phyloP scores from a whole-genome alignment of 1,140 invertebrate genomes.

The Oedothorax gibbosus region DNA sequence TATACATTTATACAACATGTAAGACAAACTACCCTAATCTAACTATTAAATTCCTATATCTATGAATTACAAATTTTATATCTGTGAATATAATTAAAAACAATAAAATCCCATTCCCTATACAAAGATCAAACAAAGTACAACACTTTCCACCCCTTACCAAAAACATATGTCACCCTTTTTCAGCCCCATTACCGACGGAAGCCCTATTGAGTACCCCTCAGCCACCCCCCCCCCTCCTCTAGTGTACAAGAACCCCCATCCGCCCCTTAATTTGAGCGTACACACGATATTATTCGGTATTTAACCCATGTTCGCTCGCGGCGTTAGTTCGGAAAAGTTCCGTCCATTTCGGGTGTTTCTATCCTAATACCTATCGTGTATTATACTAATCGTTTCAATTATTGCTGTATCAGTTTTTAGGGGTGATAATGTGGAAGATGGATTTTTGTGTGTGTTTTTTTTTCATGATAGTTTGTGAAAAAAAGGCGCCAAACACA shows the following conservation, averaged over 20 bases:
- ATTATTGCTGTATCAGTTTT: not conserved
- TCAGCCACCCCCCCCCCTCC: not conserved
- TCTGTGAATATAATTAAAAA: too few species aligned
- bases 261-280: not conserved
- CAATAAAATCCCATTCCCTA: too few species aligned
- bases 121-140: too few species aligned
- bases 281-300: conserved; percentile 6
- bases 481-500: too few species aligned
- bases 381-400: conserved; percentile 14
- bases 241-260: not conserved
- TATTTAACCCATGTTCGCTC: not conserved
- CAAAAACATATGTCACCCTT: conserved; percentile 28
- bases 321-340: not conserved
- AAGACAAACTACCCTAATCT: not conserved
- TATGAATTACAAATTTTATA: too few species aligned
- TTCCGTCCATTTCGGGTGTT: not conserved
- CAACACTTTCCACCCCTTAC: not conserved
- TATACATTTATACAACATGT: too few species aligned
- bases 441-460: too few species aligned
- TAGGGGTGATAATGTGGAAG: too few species aligned
- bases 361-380: not conserved
- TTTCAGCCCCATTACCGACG: conserved; percentile 23
- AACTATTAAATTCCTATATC: too few species aligned
- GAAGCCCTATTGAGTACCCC: conserved; percentile 10
- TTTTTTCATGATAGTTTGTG: too few species aligned